These are phyloP conservation scores for Pygmarrhopalites habei DNA, from an alignment of 1,140 invertebrate genomes.

Conservation along the genomic window DNA sequence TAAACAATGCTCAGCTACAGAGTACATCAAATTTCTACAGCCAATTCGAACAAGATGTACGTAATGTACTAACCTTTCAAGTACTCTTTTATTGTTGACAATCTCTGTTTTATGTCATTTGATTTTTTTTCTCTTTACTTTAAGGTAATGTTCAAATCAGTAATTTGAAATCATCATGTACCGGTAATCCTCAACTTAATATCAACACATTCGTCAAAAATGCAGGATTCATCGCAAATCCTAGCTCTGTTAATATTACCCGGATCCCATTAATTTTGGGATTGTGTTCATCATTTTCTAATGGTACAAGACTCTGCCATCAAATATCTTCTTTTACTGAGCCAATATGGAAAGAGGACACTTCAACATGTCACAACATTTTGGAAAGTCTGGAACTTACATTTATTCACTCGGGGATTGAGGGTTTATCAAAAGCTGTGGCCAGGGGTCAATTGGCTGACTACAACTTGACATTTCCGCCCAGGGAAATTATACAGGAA, in stretches of 20 bases:
- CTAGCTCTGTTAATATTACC: background rate
- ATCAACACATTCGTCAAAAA: slow-evolving; percentile 13
- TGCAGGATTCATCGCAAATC: slow-evolving; percentile 9
- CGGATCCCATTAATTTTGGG: background rate
- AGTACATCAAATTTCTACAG: slow-evolving; percentile 27
- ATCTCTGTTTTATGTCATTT: no score
- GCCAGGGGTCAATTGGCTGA: slow-evolving; percentile 46
- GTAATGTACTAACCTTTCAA: no score
- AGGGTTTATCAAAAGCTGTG: slow-evolving; percentile 48
- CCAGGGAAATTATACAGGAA: slow-evolving; percentile 46
- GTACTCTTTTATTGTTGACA: no score
- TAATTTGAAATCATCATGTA: background rate
- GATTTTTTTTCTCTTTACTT: no score
- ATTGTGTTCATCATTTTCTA: background rate
- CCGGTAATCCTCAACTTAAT: background rate
- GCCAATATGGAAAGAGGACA: slow-evolving; percentile 31
- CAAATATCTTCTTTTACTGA: background rate
- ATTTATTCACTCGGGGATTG: slow-evolving; percentile 53
- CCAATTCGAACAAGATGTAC: background rate
- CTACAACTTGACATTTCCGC: slow-evolving; percentile 37
- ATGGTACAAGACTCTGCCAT: background rate
- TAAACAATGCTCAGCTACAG: slow-evolving; percentile 10
- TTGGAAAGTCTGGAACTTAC: slow-evolving; percentile 49
- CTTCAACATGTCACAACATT: slow-evolving; percentile 45
- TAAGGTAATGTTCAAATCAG: background rate